A percentile compares a stretch with the other conserved stretches of the same genome.
These are phyloP conservation scores for Pteropus alecto DNA, from an alignment of 2,113 vertebrate species.

Conservation along the genomic window DNA sequence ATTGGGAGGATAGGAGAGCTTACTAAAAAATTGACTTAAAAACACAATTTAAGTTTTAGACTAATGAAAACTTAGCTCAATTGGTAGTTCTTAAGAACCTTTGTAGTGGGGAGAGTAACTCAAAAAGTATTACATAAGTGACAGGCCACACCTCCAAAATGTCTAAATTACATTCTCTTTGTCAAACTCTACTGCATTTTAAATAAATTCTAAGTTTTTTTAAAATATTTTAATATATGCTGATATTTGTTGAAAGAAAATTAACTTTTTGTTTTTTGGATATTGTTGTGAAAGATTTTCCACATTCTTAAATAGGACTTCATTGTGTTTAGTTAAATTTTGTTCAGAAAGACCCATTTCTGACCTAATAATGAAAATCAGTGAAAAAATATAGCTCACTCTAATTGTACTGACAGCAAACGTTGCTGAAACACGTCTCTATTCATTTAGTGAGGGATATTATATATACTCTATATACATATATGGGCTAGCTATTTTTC, in stretches of 20 bases:
- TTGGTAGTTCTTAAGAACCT: background rate
- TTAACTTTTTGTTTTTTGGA: background rate
- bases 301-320: background rate
- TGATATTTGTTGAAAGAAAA: slow-evolving; percentile 20
- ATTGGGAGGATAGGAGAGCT: background rate
- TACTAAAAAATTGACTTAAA: background rate
- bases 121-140: background rate
- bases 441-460: background rate
- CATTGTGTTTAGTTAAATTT: background rate
- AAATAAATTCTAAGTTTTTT: background rate
- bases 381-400: background rate
- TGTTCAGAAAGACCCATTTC: background rate
- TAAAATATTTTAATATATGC: background rate
- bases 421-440: background rate
- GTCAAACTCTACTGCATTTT: background rate
- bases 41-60: background rate
- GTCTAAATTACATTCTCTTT: background rate
- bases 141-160: background rate
- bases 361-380: slow-evolving; percentile 30
- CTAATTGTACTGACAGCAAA: background rate
- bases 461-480: background rate
- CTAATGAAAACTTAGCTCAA: background rate
- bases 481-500: background rate
- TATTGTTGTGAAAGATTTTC: background rate
- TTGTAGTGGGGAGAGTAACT: background rate